Base-by-base conservation (phyloP, 2,888 invertebrate genomes). In the Coecobrya sp. region DNA sequence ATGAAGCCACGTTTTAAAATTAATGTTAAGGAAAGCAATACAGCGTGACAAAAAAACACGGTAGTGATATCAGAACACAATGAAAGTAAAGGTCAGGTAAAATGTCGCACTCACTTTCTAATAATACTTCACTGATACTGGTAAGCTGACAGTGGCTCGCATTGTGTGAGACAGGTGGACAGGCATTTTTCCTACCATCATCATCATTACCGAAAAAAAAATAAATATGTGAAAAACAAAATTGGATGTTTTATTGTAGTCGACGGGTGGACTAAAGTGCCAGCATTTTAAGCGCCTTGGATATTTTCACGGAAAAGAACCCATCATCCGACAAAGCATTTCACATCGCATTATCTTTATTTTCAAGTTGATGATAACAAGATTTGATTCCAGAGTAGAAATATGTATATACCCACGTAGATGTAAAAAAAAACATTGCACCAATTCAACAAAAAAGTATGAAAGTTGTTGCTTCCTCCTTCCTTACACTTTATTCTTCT, bases 221-320 rank as follows among this genome's bases (percentile, higher is more conserved):
- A 55, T 55, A 55, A 55, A 55, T 13, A 55, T 55, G n/a, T 19
- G 59, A 19, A 59, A 59, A 19, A 8, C 59, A 59, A 59, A 59
- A 59, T 59, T 59, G 19, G 68, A 30, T 68, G 13, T 30, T 68
- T 27, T 70, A 70, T 70, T 76, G 76, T 49, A 16, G 22, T 25
- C 16, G 76, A 76, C 76, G 16, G 45, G 45, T 49, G 45, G 76
- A 76, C 76, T 45, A 25, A 49, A 76, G 45, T 76, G 76, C 76
- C 49, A 45, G 5, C 19, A 76, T 76, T 76, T 76, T 76, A 76
- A 76, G 49, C 49, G 25, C 10, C 25, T 4, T 10, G 13, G 13
- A 22, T 11, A 22, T 76, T 22, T 45, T 76, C 49, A 30, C 2
- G 16, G 0, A 65, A 25, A 7, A 65, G 13, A 36, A 13, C 22